Base-by-base conservation (phyloP, 2,113 vertebrate genomes). In the Girardinichthys multiradiatus region DNA sequence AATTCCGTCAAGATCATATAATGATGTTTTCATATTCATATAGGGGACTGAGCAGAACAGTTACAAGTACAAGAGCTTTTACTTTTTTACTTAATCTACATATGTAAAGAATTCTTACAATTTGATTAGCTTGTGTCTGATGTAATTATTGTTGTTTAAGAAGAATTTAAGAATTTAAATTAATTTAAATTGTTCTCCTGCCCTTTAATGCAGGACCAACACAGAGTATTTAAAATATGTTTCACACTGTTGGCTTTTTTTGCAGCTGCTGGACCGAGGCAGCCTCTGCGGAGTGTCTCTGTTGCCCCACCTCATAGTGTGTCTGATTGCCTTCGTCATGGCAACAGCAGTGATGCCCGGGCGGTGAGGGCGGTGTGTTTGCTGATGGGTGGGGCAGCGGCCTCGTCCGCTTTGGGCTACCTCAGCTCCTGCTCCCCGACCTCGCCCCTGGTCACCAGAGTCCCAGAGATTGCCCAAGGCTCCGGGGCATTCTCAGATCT, bases 371-470 rank as follows among this genome's bases (percentile, higher is more conserved):
- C 95, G 0, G 93, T 95, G 68, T 95, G 95, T 51, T 82, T 96
- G 68, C 85, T 96, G 85, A 95, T 95, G 95, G 95, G 95, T 0
- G 94, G 94, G 14, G 93, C 95, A 0, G 95, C 95, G 0, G 94
- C 94, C 9, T 94, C 95, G 51, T 95, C 95, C 0, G 92, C 94
- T 1, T 73, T 96, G 79, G 94, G 94, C 13, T 94, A 95, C 92
- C 89, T 95, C 68, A 93, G 77, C 87, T 92, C 94, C 75, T 94
- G 93, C 64, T 68, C 91, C 29, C 85, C 91, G 0, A 60, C 93
- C 21, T 87, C 90, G 0, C 88, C 87, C 2, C 77, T 91, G 0
- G 81, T 87, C 1, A 59, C 74, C 59, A 79, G 85, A 7, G 79
- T 86, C 29, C 68, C 85, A 0, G 94, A 94, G 29, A 61, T 90